Evolutionary conservation across 2,888 invertebrate species (phyloP).

Genomic region (Anthrax anthrax): DNA sequence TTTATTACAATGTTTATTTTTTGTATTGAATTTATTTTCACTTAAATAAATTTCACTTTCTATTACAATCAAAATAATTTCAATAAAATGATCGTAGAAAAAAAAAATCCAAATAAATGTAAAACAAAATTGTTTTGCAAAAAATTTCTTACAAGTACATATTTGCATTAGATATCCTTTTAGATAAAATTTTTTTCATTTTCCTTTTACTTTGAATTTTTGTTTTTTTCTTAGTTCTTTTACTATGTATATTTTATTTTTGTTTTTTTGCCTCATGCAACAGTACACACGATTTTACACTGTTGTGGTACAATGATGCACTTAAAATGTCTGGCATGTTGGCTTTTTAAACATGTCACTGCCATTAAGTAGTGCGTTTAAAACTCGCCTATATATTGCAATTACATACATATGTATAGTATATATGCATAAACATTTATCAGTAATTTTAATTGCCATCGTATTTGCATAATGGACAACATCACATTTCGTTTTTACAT

Average conservation of each 20-base stretch:
- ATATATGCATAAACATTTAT: constrained; percentile 4
- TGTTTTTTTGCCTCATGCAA: not conserved
- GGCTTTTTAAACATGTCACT: constrained; percentile 1
- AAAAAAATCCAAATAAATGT: no score
- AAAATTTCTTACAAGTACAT: no score
- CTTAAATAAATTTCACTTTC: not conserved
- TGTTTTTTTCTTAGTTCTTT: not conserved
- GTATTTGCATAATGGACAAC: constrained; percentile 5
- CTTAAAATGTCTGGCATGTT: not conserved
- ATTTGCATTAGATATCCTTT: no score
- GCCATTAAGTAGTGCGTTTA: not conserved
- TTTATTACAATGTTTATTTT: no score
- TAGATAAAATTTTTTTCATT: no score
- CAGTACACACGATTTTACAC: not conserved
- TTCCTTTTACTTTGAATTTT: no score
- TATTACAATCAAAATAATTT: not conserved
- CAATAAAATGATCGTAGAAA: no score
- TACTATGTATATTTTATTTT: no score
- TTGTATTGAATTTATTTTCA: not conserved
- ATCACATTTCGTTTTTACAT: not conserved
- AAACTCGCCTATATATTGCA: no score
- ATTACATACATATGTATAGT: not conserved
- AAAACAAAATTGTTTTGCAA: no score
- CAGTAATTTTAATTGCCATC: constrained; percentile 6
- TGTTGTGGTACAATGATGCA: not conserved